Conservation (phyloP, 2,888 invertebrate genomes). For the Mycalesis mineus region DNA sequence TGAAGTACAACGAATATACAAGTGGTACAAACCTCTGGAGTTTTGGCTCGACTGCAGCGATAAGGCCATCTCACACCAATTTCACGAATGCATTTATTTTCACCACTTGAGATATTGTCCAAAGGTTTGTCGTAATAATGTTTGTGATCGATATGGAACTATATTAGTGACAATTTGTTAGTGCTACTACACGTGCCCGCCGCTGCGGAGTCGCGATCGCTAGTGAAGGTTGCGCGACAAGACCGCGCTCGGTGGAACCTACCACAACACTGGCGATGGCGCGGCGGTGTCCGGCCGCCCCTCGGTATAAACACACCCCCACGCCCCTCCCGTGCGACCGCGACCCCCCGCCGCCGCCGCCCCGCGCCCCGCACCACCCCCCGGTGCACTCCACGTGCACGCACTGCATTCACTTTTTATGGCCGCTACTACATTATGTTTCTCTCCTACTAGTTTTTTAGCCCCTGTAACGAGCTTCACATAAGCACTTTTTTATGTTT, state of each 20-base stretch:
- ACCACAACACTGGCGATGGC: conserved; percentile 80
- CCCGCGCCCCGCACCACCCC: conserved; percentile 31
- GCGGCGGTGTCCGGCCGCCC: conserved; percentile 57
- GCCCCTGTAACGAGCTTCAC: conserved; percentile 63
- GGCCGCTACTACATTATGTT: conserved; percentile 74
- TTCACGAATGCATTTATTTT: conserved; percentile 68
- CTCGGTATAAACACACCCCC: conserved; percentile 72
- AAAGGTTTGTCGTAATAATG: background rate
- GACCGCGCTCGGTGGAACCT: conserved; percentile 75
- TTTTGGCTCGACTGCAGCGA: conserved; percentile 79
- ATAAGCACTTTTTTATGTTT: conserved; percentile 75
- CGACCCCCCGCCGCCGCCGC: conserved; percentile 23
- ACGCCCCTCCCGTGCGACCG: conserved; percentile 48
- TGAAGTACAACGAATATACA: conserved; percentile 34
- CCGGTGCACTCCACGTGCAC: conserved; percentile 64
- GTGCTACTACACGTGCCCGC: conserved; percentile 51
- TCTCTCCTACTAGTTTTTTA: conserved; percentile 69
- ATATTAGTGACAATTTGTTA: background rate
- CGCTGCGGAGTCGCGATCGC: conserved; percentile 59
- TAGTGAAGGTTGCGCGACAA: conserved; percentile 54
- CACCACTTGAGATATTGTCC: conserved; percentile 43
- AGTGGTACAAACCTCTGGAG: conserved; percentile 70
- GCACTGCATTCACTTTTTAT: conserved; percentile 76
- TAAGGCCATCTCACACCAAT: conserved; percentile 77
- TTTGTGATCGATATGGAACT: conserved; percentile 29